Evolutionary conservation across 2,113 vertebrate genomes (phyloP), one percentile per base, ranked within the genome.

Genomic region (Perccottus glenii): DNA sequence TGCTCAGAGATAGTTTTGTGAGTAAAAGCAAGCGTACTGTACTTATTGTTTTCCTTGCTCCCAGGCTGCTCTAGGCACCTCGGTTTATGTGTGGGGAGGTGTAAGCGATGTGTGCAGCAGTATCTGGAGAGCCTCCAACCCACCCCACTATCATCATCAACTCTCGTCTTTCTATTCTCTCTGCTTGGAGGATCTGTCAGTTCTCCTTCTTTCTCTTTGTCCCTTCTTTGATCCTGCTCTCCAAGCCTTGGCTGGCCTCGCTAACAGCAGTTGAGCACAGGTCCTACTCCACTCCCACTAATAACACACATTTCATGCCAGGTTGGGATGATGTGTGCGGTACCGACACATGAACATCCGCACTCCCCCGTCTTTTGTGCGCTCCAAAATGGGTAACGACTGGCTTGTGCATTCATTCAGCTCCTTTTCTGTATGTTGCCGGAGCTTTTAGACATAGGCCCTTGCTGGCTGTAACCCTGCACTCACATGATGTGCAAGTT

Each of bases 51-150:
- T 87, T 88, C 87, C 75, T 83, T 87, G 83, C 83, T 90, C 83
- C 82, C 83, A 83, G 87, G 85, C 80, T 76, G 83, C 87, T 89
- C 49, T 75, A 84, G 86, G 85, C 81, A 73, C 74, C 78, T 80
- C 65, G 2, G 61, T 80, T 61, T 81, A 67, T 82, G 78, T 83
- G 65, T 62, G 58, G 55, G 55, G 75, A 64, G 64, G 56, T 47
- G 70, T 52, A 57, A 60, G 80, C 84, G 72, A 85, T 89, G 82
- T 87, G 85, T 88, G 86, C 78, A 75, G 76, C 78, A 82, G 83
- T 80, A 87, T 90, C 88, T 90, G 85, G 88, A 91, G 81, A 82
- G 81, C 78, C 84, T 91, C 87, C 88, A 91, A 86, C 79, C 67
- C 67, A 27, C 80, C 85, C 83, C 75, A 81, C 63, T 75, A 80